Evolutionary conservation across 2,888 invertebrate genomes (phyloP), one percentile per base, ranked within the genome.

Genomic region (Bombylius major): DNA sequence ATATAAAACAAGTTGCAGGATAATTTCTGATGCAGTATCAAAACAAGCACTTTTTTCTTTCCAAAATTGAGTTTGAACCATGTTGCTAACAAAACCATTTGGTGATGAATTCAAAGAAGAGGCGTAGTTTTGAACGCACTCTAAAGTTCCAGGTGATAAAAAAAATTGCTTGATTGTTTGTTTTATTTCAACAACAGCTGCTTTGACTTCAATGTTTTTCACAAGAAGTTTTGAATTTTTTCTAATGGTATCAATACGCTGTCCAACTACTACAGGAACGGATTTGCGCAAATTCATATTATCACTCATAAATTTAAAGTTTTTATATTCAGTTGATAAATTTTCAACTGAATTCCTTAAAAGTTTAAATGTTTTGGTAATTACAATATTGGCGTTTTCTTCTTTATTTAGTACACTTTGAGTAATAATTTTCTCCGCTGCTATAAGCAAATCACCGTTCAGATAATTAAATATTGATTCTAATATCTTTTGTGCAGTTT

Each of bases 1-100:
- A 36, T 55, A 55, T 14, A 56, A 44, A n/a, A 58, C 46, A 36
- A 55, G 4, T 6, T 50, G 53, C 13, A 58, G 13, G 14, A 53
- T 34, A 36, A 33, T 23, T 47, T 47, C 31, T 23, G 47, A 23
- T 47, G 8, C 36, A 36, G 36, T 36, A 36, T 36, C 36, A 36
- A 36, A 36, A 36, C 36, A 36, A 36, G 36, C 36, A 36, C 36
- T 36, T 36, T 36, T 47, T 11, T 11, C 14, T 23, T 47, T 14
- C 23, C 47, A 47, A 47, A 47, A 47, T 23, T 14, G 23, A 23
- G 47, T 47, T 47, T 47, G 47, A 7, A 47, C 36, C 5, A 36
- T 36, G 36, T 36, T 36, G 8, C 36, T 36, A 36, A 36, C 36
- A 36, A 36, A 36, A 36, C 36, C 8, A 36, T 36, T 36, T 36